Base-by-base conservation (phyloP, 1,140 invertebrate genomes). In the Drosophila nigrodunni region DNA sequence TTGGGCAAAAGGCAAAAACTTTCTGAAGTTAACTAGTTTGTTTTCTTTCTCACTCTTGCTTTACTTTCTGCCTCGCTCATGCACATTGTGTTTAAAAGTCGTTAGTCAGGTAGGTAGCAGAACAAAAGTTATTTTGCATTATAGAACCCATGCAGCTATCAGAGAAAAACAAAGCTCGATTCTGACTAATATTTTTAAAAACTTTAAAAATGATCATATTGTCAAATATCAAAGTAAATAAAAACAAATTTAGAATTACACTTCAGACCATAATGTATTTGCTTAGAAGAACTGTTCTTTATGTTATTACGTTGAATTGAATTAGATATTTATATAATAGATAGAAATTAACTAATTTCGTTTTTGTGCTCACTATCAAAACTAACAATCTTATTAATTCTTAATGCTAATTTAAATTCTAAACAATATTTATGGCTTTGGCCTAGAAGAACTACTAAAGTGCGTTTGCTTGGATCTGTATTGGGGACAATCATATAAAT, bases 401-500 rank as follows among this genome's bases (percentile, higher is more conserved):
- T 30, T 30, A 30, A 30, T 5, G 25, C 25, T 30, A 30, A 30
- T 30, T 30, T 30, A 30, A 30, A 30, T 30, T 30, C 25, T 5
- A 30, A 3, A 6, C 25, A 41, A 10, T 41, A 11, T 41, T 30
- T 34, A 9, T 13, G 25, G 7, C 34, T 47, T 54, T 44, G 15
- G 10, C 43, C 35, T 13, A 46, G 35, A 58, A 70, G 62, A 70
- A 64, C 43, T 64, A 69, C 54, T 44, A 4, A 34, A 35, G 37
- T 46, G 41, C 50, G 21, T 35, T 66, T 47, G 70, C 35, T 25
- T 41, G 55, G 62, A 73, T 52, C 37, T 7, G 25, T 13, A 7
- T 15, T 13, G 61, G 64, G 60, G 76, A 58, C 79, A 87, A 83
- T 87, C 72, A 88, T 83, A 87, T 87, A 87, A 87, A 88, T 87